A percentile compares a stretch with the other conserved stretches of the same genome.
phyloP scores from a whole-genome alignment of 2,888 invertebrate genomes.

The Lasioglossum oenotherae region DNA sequence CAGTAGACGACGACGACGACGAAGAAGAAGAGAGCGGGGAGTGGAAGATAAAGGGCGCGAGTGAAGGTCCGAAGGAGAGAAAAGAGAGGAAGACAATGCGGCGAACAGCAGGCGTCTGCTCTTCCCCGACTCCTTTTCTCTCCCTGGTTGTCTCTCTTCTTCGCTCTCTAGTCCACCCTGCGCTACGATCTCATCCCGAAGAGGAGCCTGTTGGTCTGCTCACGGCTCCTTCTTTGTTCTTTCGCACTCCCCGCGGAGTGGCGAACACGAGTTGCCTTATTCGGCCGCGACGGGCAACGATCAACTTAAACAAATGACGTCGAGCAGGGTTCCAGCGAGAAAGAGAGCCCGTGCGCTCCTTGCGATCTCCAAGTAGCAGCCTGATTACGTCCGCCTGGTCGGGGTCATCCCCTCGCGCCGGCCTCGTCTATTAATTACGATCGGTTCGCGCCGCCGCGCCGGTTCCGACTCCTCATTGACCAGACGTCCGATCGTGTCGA shows the following conservation, averaged over 20 bases:
- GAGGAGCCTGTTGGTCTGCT: slow-evolving; percentile 32
- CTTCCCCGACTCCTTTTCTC: slow-evolving; percentile 40
- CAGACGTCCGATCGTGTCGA: slow-evolving; percentile 61
- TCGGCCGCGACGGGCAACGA: slow-evolving; percentile 71
- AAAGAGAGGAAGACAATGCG: slow-evolving; percentile 61
- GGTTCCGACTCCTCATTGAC: slow-evolving; percentile 15
- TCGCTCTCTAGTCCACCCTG: slow-evolving; percentile 40
- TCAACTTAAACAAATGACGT: slow-evolving; percentile 77
- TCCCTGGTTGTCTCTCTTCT: slow-evolving; percentile 22
- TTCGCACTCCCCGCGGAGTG: slow-evolving; percentile 75
- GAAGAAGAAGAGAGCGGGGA: slow-evolving; percentile 29
- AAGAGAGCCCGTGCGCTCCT: neutral
- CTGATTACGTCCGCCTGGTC: slow-evolving; percentile 65
- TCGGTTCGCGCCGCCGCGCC: slow-evolving; percentile 37
- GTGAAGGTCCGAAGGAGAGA: slow-evolving; percentile 31
- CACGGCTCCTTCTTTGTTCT: slow-evolving; percentile 76
- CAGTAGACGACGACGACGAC: neutral
- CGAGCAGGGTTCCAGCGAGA: slow-evolving; percentile 43
- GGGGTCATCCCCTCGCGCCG: slow-evolving; percentile 49
- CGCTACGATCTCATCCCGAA: slow-evolving; percentile 58
- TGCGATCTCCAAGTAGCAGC: slow-evolving; percentile 33
- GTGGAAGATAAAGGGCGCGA: slow-evolving; percentile 22
- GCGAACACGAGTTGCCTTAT: slow-evolving; percentile 74
- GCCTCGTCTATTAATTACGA: slow-evolving; percentile 73
- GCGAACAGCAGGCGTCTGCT: slow-evolving; percentile 69